Evolutionary conservation across 2,113 vertebrate genomes (phyloP), one percentile per base, ranked within the genome.

Genomic region (Triplophysa dalaica): DNA sequence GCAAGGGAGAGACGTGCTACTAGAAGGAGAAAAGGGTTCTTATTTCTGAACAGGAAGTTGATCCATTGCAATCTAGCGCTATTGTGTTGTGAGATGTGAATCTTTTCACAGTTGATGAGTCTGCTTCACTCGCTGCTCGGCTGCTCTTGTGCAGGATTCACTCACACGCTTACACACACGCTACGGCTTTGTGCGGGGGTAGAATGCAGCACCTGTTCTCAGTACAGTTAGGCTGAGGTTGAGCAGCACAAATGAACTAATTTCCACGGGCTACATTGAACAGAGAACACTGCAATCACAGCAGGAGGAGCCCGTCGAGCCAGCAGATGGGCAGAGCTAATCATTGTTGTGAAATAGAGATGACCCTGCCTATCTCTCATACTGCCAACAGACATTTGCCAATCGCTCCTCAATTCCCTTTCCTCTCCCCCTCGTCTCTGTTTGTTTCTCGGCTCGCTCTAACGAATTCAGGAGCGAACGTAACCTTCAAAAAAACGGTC

Each of bases 321-420:
- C 67, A 80, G 88, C 91, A 93, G 92, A 93, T 92, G 92, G 90
- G 90, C 88, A 85, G 86, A 91, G 90, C 91, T 93, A 92, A 93
- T 93, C 90, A 91, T 92, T 92, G 90, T 91, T 92, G 88, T 92
- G 91, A 92, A 92, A 93, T 89, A 91, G 90, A 91, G 90, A 91
- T 94, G 93, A 93, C 93, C 92, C 90, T 89, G 89, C 86, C 89
- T 88, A 89, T 89, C 87, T 90, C 79, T 83, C 86, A 61, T 77
- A 85, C 77, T 88, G 86, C 87, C 88, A 85, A 88, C 79, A 82
- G 84, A 87, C 68, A 68, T 87, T 89, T 89, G 85, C 88, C 87
- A 90, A 84, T 78, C 56, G 84, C 75, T 81, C 74, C 70, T 78
- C 72, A 77, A 76, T 70, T 84, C 75, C 82, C 74, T 80, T 68